Evolutionary conservation across 2,113 vertebrate genomes (phyloP).

Genomic region (Shinisaurus crocodilurus): DNA sequence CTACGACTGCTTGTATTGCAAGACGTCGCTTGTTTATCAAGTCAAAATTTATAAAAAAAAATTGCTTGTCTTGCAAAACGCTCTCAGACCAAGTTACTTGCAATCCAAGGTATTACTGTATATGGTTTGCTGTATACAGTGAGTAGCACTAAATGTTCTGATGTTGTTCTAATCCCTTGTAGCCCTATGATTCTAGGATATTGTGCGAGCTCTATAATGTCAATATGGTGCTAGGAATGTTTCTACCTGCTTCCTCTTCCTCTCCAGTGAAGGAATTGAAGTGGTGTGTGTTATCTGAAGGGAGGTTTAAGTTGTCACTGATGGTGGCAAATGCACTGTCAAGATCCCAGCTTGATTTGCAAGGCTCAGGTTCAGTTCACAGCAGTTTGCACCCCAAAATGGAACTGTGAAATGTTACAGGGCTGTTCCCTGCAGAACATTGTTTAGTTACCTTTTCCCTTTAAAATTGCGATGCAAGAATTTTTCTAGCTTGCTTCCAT

Average conservation of each 20-base stretch:
- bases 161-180: not conserved
- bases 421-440: not conserved
- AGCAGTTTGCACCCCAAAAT: slow-evolving; percentile 18
- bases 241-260: slow-evolving; percentile 19
- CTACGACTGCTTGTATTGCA: no score
- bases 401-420: not conserved
- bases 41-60: no score
- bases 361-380: slow-evolving; percentile 47
- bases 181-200: not conserved
- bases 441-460: not conserved
- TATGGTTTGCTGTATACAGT: not conserved
- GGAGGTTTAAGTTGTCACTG: slow-evolving; percentile 56
- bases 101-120: no score
- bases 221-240: slow-evolving; percentile 27
- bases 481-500: slow-evolving; percentile 25
- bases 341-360: slow-evolving; percentile 60
- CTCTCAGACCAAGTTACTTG: no score
- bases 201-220: slow-evolving; percentile 31
- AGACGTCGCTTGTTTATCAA: no score
- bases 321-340: slow-evolving; percentile 54
- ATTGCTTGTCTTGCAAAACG: no score
- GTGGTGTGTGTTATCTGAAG: not conserved
- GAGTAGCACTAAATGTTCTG: not conserved
- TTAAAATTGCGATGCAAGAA: slow-evolving; percentile 53
- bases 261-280: slow-evolving; percentile 14